These are phyloP conservation scores for Strigamia transsilvanica DNA, from an alignment of 2,888 invertebrate species.

Conservation along the genomic window DNA sequence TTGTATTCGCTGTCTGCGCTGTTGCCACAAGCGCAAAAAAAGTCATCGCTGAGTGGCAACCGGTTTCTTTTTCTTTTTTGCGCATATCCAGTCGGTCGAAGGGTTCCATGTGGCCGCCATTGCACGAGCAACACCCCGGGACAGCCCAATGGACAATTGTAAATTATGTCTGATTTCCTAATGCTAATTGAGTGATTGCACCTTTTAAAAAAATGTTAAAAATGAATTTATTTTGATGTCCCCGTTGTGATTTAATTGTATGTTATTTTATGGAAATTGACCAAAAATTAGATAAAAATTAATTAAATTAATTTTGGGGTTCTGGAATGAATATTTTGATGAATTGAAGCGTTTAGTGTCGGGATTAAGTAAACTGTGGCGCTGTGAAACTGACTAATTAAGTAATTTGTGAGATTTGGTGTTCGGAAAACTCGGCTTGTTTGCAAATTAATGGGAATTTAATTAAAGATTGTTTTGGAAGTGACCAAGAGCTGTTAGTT, in stretches of 20 bases:
- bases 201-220: not conserved
- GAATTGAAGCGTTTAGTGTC: slow-evolving; percentile 1
- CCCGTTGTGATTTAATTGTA: not conserved
- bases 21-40: slow-evolving; percentile 11
- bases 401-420: slow-evolving; percentile 48
- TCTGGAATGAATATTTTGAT: not conserved
- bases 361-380: slow-evolving; percentile 19
- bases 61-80: not conserved
- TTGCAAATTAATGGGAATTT: slow-evolving; percentile 43
- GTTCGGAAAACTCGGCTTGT: not conserved
- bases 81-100: not conserved
- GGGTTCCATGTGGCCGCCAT: not conserved
- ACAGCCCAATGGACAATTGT: slow-evolving; percentile 15
- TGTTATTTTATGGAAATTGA: not conserved
- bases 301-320: not conserved
- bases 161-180: slow-evolving; percentile 29
- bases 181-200: slow-evolving; percentile 34
- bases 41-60: not conserved
- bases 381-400: slow-evolving; percentile 6
- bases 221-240: not conserved
- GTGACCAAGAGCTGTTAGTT: slow-evolving; percentile 9
- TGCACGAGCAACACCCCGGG: no score
- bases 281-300: no score
- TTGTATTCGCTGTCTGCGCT: slow-evolving; percentile 11
- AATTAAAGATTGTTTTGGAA: slow-evolving; percentile 37